phyloP scores from a whole-genome alignment of 2,888 invertebrate species.

The Cancer borealis region DNA sequence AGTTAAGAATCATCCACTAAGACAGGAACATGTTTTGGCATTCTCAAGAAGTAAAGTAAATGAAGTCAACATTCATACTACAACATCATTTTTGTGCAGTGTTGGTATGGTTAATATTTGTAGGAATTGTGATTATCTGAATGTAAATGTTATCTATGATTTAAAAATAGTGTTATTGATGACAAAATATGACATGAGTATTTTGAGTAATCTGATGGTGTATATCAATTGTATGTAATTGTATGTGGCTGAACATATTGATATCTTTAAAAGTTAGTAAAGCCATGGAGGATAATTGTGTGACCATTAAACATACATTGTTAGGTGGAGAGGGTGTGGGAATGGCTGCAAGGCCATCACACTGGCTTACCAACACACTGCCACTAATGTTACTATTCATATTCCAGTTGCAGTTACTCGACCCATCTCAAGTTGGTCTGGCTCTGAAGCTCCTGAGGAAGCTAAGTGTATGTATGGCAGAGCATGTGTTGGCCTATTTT shows the following conservation, averaged over 20 bases:
- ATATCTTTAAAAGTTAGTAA: neutral
- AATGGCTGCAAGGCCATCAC: neutral
- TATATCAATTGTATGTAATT: too few relatives aligned
- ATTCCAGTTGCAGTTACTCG: slow-evolving; percentile 21
- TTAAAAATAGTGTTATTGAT: too few relatives aligned
- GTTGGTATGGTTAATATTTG: neutral
- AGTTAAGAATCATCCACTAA: neutral
- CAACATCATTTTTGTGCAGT: too few relatives aligned
- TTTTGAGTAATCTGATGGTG: neutral
- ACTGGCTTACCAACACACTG: neutral
- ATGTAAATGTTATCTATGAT: too few relatives aligned
- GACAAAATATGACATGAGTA: neutral
- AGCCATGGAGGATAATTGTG: neutral
- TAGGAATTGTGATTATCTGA: neutral
- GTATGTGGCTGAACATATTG: neutral
- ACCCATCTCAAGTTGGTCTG: slow-evolving; percentile 23
- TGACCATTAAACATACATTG: neutral
- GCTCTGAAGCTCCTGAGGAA: slow-evolving; percentile 31
- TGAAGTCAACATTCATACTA: neutral
- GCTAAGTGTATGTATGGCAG: slow-evolving; percentile 32
- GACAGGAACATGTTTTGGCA: neutral
- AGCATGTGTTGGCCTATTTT: neutral
- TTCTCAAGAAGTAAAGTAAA: neutral
- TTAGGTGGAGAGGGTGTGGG: neutral
- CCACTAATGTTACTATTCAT: neutral